Percentiles rank a stretch among this genome's conserved stretches.
Evolutionary conservation across 1,140 invertebrate species (phyloP).

Genomic region (Temnothorax curvispinosus): DNA sequence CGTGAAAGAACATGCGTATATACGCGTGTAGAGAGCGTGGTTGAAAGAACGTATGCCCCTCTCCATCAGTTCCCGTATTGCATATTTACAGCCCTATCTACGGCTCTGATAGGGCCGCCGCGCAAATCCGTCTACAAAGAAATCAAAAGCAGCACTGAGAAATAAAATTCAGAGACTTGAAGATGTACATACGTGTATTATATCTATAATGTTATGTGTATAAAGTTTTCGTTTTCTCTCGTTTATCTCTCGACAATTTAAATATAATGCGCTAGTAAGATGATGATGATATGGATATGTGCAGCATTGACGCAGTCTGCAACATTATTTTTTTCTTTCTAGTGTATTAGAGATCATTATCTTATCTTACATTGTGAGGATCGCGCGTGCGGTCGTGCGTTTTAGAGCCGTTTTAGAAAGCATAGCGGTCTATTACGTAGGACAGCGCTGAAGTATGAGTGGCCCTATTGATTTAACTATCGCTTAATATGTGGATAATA

Average conservation of each 20-base stretch:
- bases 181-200: neutral
- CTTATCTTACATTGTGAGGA: constrained; percentile 57
- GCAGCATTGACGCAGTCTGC: constrained; percentile 46
- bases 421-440: constrained; percentile 32
- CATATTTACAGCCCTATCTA: constrained; percentile 26
- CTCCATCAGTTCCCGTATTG: neutral
- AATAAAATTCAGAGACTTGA: neutral
- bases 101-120: neutral
- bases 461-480: constrained; percentile 33
- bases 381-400: constrained; percentile 20
- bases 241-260: constrained; percentile 6
- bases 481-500: constrained; percentile 28
- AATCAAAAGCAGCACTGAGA: constrained; percentile 6
- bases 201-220: neutral
- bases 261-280: constrained; percentile 31
- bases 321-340: constrained; percentile 46
- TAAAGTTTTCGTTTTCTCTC: neutral
- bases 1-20: constrained; percentile 27
- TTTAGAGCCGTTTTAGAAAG: constrained; percentile 54
- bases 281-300: constrained; percentile 51
- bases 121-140: neutral
- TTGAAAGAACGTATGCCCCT: neutral
- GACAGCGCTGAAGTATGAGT: constrained; percentile 44
- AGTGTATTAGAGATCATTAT: constrained; percentile 59
- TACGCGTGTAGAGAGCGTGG: constrained; percentile 2